These are phyloP conservation scores for Ariolimax columbianus DNA, from an alignment of 2,888 invertebrate species.

Conservation along the genomic window DNA sequence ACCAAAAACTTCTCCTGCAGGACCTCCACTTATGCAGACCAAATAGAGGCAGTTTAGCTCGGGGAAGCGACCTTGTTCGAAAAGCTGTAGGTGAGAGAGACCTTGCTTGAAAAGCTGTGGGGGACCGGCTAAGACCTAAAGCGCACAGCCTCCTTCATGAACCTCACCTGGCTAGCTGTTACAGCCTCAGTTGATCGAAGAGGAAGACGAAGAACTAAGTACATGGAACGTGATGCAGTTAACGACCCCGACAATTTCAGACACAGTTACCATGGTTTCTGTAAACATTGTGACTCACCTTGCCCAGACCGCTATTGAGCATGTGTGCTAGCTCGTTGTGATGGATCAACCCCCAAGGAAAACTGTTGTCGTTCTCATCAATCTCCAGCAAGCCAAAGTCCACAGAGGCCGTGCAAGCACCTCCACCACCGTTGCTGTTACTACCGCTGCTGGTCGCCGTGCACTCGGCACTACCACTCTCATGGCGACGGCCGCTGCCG, in stretches of 20 bases:
- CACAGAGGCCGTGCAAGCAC: background rate
- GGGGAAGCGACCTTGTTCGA: too few species aligned
- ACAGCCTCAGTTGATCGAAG: too few species aligned
- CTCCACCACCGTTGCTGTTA: background rate
- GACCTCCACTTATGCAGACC: too few species aligned
- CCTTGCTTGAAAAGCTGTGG: too few species aligned
- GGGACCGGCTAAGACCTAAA: too few species aligned
- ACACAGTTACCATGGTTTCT: background rate
- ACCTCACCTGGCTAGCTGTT: too few species aligned
- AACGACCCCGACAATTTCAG: background rate
- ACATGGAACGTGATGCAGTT: too few species aligned
- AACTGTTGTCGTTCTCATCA: constrained; percentile 57
- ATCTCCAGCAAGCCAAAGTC: constrained; percentile 48
- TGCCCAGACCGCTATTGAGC: constrained; percentile 63
- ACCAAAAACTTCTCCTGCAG: too few species aligned
- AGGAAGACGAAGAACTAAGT: too few species aligned
- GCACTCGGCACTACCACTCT: background rate
- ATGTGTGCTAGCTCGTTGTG: constrained; percentile 62
- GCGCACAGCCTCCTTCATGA: too few species aligned
- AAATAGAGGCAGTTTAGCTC: too few species aligned
- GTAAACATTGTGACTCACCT: constrained; percentile 58
- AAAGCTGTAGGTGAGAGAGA: too few species aligned
- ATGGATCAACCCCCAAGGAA: constrained; percentile 59
- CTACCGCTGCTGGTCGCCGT: background rate
- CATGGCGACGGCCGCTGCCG: constrained; percentile 1